phyloP scores from a whole-genome alignment of 2,888 invertebrate genomes.

The Fragum fragum region DNA sequence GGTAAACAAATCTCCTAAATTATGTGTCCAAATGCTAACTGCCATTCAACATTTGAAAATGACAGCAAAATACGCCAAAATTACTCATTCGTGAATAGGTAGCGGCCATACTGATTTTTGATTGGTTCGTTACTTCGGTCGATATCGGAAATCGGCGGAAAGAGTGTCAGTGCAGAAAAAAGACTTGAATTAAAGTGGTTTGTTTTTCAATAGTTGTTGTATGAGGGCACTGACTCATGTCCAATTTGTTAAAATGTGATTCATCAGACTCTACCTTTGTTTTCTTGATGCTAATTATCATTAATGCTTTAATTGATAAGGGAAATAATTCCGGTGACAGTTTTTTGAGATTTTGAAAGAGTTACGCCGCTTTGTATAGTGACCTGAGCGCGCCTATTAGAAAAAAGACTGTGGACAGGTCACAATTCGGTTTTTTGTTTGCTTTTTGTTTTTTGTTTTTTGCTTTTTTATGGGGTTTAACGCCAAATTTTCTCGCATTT shows the following conservation, averaged over 20 bases:
- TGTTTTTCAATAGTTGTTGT: constrained; percentile 49
- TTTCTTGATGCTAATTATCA: constrained; percentile 12
- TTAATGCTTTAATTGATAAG: not conserved
- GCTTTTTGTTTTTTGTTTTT: too few relatives aligned
- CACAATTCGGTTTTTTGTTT: too few relatives aligned
- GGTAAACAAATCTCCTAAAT: not conserved
- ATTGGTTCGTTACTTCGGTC: constrained; percentile 59
- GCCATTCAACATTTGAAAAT: constrained; percentile 35
- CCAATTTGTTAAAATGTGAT: constrained; percentile 32
- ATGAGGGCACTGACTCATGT: constrained; percentile 57
- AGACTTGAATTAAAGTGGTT: constrained; percentile 17
- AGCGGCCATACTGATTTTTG: constrained; percentile 39
- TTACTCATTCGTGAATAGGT: constrained; percentile 63
- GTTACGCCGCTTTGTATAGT: not conserved
- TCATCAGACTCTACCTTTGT: constrained; percentile 25
- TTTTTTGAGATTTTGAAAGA: not conserved
- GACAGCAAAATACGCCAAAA: constrained; percentile 51
- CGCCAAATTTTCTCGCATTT: too few relatives aligned
- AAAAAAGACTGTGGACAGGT: too few relatives aligned
- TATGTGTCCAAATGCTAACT: constrained; percentile 5
- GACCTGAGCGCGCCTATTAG: too few relatives aligned
- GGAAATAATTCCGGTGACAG: not conserved
- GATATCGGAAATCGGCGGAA: constrained; percentile 46
- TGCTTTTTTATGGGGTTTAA: too few relatives aligned
- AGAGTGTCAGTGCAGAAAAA: not conserved